phyloP scores from a whole-genome alignment of 2,888 invertebrate genomes.

The Adelphocoris suturalis region DNA sequence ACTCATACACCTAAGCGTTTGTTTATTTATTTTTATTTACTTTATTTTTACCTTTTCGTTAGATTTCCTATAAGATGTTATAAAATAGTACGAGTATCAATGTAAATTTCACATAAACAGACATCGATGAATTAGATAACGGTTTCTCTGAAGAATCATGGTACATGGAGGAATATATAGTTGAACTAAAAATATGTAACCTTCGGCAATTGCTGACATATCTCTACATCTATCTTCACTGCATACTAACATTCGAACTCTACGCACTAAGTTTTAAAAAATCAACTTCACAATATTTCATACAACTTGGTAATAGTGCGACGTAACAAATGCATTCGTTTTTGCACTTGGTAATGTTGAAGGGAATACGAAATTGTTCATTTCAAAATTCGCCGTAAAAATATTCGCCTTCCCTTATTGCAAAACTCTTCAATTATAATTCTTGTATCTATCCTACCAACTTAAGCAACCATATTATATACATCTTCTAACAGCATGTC shows the following conservation, averaged over 20 bases:
- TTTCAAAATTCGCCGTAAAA: conserved; percentile 21
- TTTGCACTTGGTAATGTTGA: conserved; percentile 51
- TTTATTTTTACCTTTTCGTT: conserved; percentile 18
- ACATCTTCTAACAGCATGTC: conserved; percentile 18
- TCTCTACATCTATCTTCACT: conserved; percentile 4
- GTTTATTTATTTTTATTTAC: too few relatives aligned
- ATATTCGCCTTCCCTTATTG: conserved; percentile 4
- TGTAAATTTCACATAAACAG: background rate
- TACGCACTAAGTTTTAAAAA: conserved; percentile 10
- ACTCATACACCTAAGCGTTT: conserved; percentile 57
- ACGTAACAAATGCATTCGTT: conserved; percentile 37
- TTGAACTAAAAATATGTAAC: background rate
- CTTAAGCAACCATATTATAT: conserved; percentile 18
- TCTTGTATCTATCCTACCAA: conserved; percentile 22
- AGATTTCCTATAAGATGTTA: conserved; percentile 24
- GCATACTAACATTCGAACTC: conserved; percentile 29
- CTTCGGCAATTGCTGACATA: background rate
- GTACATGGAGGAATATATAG: background rate
- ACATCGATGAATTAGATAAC: background rate
- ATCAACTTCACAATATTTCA: conserved; percentile 50
- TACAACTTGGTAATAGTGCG: conserved; percentile 44
- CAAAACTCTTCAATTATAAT: background rate
- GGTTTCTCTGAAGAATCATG: background rate
- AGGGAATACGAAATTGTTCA: conserved; percentile 26
- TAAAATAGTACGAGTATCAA: background rate